phyloP scores from a whole-genome alignment of 37 sponge, comb jelly and placozoan species.

The Theonella swinhoei region DNA sequence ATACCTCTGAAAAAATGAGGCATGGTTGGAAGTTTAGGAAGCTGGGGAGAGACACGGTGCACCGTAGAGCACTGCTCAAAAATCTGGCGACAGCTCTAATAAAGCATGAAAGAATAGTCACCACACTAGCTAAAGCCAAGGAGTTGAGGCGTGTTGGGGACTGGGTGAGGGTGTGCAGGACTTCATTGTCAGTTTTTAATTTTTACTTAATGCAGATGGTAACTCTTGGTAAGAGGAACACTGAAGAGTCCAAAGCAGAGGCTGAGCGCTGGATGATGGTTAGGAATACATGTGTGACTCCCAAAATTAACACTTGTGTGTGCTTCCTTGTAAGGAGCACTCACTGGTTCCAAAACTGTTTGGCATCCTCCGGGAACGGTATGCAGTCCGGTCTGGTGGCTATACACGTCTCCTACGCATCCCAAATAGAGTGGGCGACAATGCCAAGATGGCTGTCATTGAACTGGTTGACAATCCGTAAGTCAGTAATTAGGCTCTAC shows the following conservation, averaged over 20 bases:
- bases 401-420: constrained; percentile 80
- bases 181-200: background rate
- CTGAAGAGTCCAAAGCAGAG: constrained; percentile 2
- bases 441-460: constrained; percentile 86
- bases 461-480: constrained; percentile 77
- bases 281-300: no score
- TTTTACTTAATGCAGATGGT: constrained; percentile 45
- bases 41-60: constrained; percentile 42
- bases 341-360: constrained; percentile 63
- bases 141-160: constrained; percentile 76
- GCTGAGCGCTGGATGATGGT: constrained; percentile 52
- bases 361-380: constrained; percentile 58
- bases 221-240: constrained; percentile 43
- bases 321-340: constrained; percentile 39
- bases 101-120: constrained; percentile 83
- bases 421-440: constrained; percentile 82
- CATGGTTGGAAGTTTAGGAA: constrained; percentile 44
- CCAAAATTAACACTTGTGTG: background rate
- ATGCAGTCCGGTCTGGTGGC: constrained; percentile 63
- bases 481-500: background rate
- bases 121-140: constrained; percentile 85
- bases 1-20: constrained; percentile 62
- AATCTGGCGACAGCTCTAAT: constrained; percentile 77
- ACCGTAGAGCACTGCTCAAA: constrained; percentile 58
- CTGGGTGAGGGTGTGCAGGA: constrained; percentile 53